phyloP scores from a whole-genome alignment of 2,113 vertebrate genomes.

The Otolemur garnettii region DNA sequence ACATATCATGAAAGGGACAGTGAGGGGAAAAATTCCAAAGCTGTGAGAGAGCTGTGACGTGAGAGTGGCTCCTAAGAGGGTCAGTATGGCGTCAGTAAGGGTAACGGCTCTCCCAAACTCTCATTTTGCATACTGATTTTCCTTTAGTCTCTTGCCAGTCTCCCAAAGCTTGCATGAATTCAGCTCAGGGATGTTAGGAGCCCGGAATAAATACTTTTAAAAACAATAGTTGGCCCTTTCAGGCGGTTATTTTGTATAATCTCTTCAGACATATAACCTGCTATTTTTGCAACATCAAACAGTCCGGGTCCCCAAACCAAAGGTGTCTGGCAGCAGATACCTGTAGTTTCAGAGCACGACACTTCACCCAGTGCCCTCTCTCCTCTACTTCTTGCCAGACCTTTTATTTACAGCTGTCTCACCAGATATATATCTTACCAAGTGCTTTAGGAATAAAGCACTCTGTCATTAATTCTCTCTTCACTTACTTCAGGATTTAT shows the following conservation, averaged over 20 bases:
- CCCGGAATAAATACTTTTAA: conserved; percentile 36
- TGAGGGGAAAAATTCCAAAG: neutral
- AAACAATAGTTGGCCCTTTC: conserved; percentile 3
- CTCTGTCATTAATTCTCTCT: conserved; percentile 60
- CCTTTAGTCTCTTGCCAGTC: neutral
- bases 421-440: neutral
- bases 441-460: conserved; percentile 45
- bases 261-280: neutral
- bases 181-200: neutral
- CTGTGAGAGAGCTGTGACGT: neutral
- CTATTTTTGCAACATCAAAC: conserved; percentile 3
- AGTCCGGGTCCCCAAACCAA: conserved; percentile 3
- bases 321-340: neutral
- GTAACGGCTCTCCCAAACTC: neutral
- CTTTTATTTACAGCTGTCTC: conserved; percentile 46
- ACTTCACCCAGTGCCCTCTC: neutral
- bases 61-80: neutral
- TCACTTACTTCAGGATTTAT: conserved; percentile 49
- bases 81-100: neutral
- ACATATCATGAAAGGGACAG: neutral
- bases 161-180: neutral
- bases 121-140: neutral
- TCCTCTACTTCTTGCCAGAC: neutral
- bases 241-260: conserved; percentile 34
- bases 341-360: neutral